Evolutionary conservation across 2,797 vertebrate genomes (phyloP), one percentile per base, ranked within the genome.

Genomic region (Poecilia velifera): DNA sequence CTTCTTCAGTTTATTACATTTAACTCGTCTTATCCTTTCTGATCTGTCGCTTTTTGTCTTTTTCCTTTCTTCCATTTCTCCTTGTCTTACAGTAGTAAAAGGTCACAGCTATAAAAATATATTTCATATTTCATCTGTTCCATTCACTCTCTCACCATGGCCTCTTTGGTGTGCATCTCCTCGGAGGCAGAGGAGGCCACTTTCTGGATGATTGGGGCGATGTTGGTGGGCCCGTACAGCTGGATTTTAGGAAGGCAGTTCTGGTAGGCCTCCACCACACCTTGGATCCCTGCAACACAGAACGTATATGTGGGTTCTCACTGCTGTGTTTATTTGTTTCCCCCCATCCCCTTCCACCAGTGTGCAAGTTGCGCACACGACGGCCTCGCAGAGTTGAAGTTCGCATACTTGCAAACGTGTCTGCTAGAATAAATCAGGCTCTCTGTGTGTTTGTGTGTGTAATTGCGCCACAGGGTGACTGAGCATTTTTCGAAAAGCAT

Each of bases 211-310:
- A 99, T 99, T 76, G 98, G 98, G 49, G 98, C 98, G 6, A 99
- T 99, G 92, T 99, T 99, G 76, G 98, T 99, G 0, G 98, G 98
- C 4, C 98, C 98, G 0, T 99, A 99, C 12, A 99, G 96, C 89
- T 99, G 98, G 88, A 99, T 97, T 90, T 98, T 99, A 1, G 98
- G 98, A 64, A 99, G 97, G 87, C 98, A 99, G 89, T 97, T 99
- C 94, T 99, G 98, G 87, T 99, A 99, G 76, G 98, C 98, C 92
- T 99, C 98, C 76, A 99, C 98, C n/a, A 99, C 98, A 2, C 98
- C 98, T 93, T 99, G 98, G 89, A 99, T 98, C 85, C 98, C 98
- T 99, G 87, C 18, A 82, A 87, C 77, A 25, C 6, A 96, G 94
- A 96, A 8, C 41, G 41, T 7, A 76, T 22, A 78, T 31, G 64